A percentile compares a stretch with the other conserved stretches of the same genome.
These are phyloP conservation scores for Actenoides lindsayi DNA, from an alignment of 2,113 vertebrate species.

Conservation along the genomic window DNA sequence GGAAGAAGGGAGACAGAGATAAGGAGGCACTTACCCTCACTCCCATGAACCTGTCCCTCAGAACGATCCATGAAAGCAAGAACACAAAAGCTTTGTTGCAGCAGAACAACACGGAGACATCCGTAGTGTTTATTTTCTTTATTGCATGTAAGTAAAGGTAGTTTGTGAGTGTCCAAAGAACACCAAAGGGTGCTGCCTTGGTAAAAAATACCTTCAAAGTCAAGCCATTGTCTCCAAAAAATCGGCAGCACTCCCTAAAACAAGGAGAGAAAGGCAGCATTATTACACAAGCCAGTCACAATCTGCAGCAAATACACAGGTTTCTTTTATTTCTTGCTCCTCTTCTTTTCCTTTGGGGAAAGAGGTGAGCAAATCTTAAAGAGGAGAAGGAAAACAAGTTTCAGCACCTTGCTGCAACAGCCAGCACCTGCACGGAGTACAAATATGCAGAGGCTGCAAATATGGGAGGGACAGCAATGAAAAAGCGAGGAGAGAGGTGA, in stretches of 20 bases:
- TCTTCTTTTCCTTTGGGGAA: not conserved
- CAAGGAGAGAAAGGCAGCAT: constrained; percentile 71
- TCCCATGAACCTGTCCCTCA: constrained; percentile 98
- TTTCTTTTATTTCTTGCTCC: not conserved
- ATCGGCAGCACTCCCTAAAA: constrained; percentile 92
- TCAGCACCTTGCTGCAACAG: not conserved
- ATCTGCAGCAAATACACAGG: not conserved
- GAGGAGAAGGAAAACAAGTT: not conserved
- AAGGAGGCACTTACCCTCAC: constrained; percentile 89
- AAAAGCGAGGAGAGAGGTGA: not conserved
- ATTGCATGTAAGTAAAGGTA: constrained; percentile 98
- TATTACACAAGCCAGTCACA: constrained; percentile 40
- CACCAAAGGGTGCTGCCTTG: constrained; percentile 93
- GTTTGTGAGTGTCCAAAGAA: constrained; percentile 97
- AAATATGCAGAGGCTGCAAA: not conserved
- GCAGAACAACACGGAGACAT: constrained; percentile 95
- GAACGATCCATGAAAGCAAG: constrained; percentile 97
- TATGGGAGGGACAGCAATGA: not conserved
- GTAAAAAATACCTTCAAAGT: constrained; percentile 95
- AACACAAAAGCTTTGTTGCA: constrained; percentile 99
- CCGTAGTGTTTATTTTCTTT: constrained; percentile 97
- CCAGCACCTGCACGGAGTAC: not conserved
- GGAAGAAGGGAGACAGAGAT: constrained; percentile 54
- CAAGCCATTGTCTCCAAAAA: constrained; percentile 95
- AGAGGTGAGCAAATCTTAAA: not conserved